Evolutionary conservation across 2,113 vertebrate genomes (phyloP).

Genomic region (Helogale parvula): DNA sequence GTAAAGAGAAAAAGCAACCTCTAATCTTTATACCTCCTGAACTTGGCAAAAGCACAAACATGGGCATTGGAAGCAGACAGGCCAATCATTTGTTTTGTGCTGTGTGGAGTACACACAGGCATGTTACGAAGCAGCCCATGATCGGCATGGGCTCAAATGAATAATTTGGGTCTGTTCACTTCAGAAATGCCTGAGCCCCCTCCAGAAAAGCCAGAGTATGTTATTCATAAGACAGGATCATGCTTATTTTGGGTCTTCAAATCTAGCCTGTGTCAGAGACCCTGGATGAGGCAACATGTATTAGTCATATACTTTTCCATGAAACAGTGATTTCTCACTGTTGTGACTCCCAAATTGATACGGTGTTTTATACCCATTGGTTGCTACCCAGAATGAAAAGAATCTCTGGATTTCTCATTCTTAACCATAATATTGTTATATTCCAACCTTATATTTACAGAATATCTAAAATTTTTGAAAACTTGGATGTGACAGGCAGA

Average conservation of each 20-base stretch:
- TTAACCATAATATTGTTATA: neutral
- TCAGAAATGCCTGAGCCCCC: neutral
- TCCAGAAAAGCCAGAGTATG: neutral
- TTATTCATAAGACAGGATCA: neutral
- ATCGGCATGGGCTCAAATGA: neutral
- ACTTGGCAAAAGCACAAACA: neutral
- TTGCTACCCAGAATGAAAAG: neutral
- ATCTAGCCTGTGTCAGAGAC: neutral
- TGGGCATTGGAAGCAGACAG: neutral
- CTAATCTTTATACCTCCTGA: neutral
- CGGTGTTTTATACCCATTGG: neutral
- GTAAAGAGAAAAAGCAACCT: neutral
- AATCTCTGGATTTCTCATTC: neutral
- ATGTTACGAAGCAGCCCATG: neutral
- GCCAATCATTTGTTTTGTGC: neutral
- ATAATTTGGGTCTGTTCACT: neutral
- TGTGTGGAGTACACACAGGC: neutral
- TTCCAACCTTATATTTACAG: neutral
- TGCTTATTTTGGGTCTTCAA: neutral
- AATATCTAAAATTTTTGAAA: neutral
- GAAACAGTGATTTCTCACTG: neutral
- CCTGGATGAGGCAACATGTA: neutral
- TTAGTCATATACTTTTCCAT: neutral
- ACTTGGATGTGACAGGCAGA: neutral
- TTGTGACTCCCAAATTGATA: neutral